Conservation (phyloP, 2,888 invertebrate genomes). For the Hyles lineata region DNA sequence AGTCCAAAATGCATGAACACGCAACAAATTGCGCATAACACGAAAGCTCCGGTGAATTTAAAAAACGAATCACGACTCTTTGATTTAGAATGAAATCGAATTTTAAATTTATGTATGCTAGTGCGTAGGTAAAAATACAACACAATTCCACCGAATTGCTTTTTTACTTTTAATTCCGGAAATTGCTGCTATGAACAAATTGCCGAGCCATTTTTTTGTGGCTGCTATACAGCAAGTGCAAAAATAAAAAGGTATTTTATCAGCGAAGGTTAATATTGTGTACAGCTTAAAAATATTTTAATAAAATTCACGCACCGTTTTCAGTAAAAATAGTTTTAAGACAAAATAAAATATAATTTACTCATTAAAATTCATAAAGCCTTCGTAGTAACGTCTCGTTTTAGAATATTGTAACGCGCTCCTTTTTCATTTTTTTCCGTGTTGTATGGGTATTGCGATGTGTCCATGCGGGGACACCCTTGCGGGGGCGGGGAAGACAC, state of each 20-base stretch:
- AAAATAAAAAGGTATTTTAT: too few relatives aligned
- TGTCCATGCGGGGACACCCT: too few relatives aligned
- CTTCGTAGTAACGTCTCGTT: background rate
- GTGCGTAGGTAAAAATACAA: background rate
- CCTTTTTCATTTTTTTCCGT: too few relatives aligned
- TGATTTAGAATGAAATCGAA: constrained; percentile 15
- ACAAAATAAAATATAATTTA: background rate
- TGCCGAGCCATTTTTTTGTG: background rate
- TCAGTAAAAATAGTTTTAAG: background rate
- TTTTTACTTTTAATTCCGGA: background rate
- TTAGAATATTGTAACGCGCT: too few relatives aligned
- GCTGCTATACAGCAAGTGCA: background rate
- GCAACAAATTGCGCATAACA: constrained; percentile 4
- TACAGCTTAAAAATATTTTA: background rate
- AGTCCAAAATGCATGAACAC: background rate
- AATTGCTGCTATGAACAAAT: background rate
- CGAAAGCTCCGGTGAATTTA: constrained; percentile 16
- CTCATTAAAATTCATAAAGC: background rate
- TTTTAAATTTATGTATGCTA: constrained; percentile 16
- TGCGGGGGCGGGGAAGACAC: too few relatives aligned
- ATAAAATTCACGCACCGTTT: background rate
- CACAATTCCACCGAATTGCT: background rate
- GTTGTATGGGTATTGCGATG: too few relatives aligned
- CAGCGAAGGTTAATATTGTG: too few relatives aligned
- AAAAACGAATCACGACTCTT: constrained; percentile 21